A percentile compares a stretch with the other conserved stretches of the same genome.
These are phyloP conservation scores for Muscicapa striata DNA, from an alignment of 2,797 vertebrate genomes.

Conservation along the genomic window DNA sequence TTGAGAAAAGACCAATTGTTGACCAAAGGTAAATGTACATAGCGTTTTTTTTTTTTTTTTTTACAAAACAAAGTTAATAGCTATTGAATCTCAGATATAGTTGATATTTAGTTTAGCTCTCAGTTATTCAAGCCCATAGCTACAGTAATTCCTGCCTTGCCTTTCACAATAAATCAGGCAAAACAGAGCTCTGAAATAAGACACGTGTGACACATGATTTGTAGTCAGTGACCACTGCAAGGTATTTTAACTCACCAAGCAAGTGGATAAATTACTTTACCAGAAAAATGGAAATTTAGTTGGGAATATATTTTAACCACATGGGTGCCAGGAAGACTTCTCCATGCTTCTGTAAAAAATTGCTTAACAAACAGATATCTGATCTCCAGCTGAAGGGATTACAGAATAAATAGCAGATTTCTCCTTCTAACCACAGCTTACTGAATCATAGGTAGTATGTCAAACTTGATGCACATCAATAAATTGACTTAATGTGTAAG, in stretches of 20 bases:
- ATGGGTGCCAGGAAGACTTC: neutral
- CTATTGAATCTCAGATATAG: neutral
- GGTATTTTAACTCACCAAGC: neutral
- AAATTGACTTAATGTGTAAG: neutral
- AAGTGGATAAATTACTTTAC: neutral
- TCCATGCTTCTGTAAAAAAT: neutral
- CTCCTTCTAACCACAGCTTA: constrained; percentile 11
- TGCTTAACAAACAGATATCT: constrained; percentile 55
- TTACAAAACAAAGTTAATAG: neutral
- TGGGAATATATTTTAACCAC: constrained; percentile 33
- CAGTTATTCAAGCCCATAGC: neutral
- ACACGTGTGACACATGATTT: neutral
- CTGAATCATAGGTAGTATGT: neutral
- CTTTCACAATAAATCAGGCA: neutral
- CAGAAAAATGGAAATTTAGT: neutral
- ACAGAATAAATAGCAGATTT: constrained; percentile 44
- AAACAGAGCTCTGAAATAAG: constrained; percentile 1
- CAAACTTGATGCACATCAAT: neutral
- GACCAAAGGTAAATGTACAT: neutral
- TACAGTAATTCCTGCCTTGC: neutral
- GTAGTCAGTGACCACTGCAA: neutral
- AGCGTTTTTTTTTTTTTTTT: neutral
- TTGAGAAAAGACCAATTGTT: neutral
- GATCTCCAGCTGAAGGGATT: constrained; percentile 41
- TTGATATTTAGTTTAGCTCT: neutral